Evolutionary conservation across 2,888 invertebrate species (phyloP).

Genomic region (Laspeyria flexula): DNA sequence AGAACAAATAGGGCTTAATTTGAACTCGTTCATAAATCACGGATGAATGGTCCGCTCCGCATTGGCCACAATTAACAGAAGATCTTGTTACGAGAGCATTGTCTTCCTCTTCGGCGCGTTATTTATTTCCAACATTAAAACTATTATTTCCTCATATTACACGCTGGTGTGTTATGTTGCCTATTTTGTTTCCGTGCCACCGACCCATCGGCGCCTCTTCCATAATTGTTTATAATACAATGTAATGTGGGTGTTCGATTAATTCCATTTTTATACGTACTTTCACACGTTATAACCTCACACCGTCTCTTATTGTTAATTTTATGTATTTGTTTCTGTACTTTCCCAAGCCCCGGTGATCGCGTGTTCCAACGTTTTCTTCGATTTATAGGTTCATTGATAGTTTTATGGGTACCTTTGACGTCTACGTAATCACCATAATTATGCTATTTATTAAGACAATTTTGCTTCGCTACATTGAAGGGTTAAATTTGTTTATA

Average conservation of each 20-base stretch:
- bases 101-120: constrained; percentile 74
- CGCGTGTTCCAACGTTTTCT: constrained; percentile 65
- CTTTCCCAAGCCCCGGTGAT: constrained; percentile 65
- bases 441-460: constrained; percentile 67
- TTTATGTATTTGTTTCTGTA: constrained; percentile 60
- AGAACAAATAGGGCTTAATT: constrained; percentile 75
- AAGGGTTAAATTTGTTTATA: constrained; percentile 45
- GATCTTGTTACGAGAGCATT: constrained; percentile 81
- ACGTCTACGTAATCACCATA: constrained; percentile 66
- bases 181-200: constrained; percentile 74
- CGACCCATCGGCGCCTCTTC: constrained; percentile 69
- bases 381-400: constrained; percentile 72
- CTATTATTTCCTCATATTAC: constrained; percentile 79
- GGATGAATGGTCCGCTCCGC: constrained; percentile 64
- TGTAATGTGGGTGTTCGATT: constrained; percentile 68
- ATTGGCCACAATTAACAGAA: constrained; percentile 79
- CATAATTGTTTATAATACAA: constrained; percentile 67
- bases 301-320: constrained; percentile 58
- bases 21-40: constrained; percentile 78
- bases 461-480: constrained; percentile 51
- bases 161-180: constrained; percentile 61
- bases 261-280: constrained; percentile 70
- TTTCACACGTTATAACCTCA: constrained; percentile 67
- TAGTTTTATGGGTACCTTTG: constrained; percentile 69
- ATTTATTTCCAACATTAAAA: constrained; percentile 82